Conservation (phyloP, 2,888 invertebrate genomes). For the Chrysodeixis includens region DNA sequence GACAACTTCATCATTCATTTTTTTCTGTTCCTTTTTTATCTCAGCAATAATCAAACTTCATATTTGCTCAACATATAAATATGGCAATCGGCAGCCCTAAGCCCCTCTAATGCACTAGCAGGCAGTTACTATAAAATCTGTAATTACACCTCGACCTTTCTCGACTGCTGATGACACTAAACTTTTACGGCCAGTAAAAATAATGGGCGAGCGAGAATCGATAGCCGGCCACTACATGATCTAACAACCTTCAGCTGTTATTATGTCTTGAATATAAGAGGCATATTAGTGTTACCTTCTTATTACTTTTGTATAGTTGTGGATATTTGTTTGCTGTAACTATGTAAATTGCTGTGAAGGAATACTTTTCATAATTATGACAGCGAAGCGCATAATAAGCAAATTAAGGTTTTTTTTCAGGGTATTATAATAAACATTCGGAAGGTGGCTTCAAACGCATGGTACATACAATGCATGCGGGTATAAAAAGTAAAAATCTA, state of each 20-base stretch:
- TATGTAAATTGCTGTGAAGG: too few relatives aligned
- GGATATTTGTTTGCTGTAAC: too few relatives aligned
- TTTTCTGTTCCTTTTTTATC: too few relatives aligned
- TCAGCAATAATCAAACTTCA: background rate
- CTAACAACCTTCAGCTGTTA: conserved; percentile 15
- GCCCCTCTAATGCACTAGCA: conserved; percentile 68
- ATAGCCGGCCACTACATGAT: conserved; percentile 42
- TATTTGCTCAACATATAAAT: background rate
- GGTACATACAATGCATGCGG: too few relatives aligned
- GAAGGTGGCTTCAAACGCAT: too few relatives aligned
- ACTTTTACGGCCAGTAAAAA: conserved; percentile 74
- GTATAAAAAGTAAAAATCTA: too few relatives aligned
- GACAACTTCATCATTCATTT: too few relatives aligned
- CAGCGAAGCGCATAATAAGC: too few relatives aligned
- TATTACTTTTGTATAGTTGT: background rate
- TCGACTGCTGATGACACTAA: conserved; percentile 72
- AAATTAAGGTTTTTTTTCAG: too few relatives aligned
- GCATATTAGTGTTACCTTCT: background rate
- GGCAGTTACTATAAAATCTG: conserved; percentile 68
- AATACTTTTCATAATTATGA: too few relatives aligned
- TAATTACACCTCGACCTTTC: conserved; percentile 74
- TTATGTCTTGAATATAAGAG: background rate
- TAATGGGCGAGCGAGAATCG: conserved; percentile 65
- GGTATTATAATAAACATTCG: too few relatives aligned
- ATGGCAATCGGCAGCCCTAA: background rate